Conservation (phyloP, 1,140 invertebrate species). For the Carcinoscorpius rotundicauda region DNA sequence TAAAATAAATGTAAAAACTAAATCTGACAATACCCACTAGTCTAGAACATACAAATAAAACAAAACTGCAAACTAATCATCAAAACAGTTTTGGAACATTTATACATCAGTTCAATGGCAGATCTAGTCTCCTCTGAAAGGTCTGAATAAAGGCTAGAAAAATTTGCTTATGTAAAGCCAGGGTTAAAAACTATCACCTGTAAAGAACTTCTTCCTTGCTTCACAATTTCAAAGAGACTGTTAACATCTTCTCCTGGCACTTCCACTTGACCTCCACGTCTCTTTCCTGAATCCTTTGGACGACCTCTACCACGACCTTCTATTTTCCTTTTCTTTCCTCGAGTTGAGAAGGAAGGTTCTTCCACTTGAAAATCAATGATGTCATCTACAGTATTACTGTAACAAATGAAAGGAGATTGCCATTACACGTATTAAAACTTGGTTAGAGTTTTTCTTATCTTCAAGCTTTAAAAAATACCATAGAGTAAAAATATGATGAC, state of each 20-base stretch:
- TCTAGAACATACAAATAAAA: neutral
- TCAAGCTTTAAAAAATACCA: no score
- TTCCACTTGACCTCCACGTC: constrained; percentile 10
- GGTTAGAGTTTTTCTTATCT: no score
- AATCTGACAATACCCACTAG: neutral
- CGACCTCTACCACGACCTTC: constrained; percentile 7
- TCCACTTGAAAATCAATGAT: neutral
- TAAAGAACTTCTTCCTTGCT: constrained; percentile 33
- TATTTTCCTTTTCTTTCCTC: neutral
- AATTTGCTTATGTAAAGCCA: constrained; percentile 19
- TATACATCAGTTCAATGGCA: constrained; percentile 8
- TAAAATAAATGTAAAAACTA: neutral
- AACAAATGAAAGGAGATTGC: no score
- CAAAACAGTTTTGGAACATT: constrained; percentile 19
- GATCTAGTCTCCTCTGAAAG: neutral
- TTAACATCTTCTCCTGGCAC: constrained; percentile 26
- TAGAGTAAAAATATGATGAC: no score
- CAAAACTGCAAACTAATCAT: constrained; percentile 8
- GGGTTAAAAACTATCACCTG: constrained; percentile 18
- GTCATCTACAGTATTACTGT: neutral
- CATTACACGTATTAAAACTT: no score
- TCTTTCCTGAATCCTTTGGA: constrained; percentile 4
- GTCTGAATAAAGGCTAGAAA: constrained; percentile 5
- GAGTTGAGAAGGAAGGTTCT: neutral
- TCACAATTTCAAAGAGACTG: constrained; percentile 37